A percentile compares a stretch with the other conserved stretches of the same genome.
Evolutionary conservation across 2,888 invertebrate species (phyloP).

Genomic region (Dasypolia templi): DNA sequence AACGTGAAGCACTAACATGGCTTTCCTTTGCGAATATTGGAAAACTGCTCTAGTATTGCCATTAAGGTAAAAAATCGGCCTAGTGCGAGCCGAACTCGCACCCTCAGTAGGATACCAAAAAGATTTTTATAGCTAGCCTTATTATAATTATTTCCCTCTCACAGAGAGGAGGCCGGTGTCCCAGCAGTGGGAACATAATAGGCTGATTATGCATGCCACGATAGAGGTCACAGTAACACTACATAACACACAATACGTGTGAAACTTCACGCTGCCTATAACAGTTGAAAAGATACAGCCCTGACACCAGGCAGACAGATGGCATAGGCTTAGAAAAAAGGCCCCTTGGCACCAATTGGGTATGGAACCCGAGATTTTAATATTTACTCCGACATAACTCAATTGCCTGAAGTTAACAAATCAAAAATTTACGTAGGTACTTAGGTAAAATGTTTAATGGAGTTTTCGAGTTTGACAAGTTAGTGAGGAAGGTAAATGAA

Average conservation of each 20-base stretch:
- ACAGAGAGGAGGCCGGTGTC: too few species aligned
- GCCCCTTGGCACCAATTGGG: background rate
- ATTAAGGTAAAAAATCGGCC: too few species aligned
- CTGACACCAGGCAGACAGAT: too few species aligned
- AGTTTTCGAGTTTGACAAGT: constrained; percentile 55
- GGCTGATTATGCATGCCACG: too few species aligned
- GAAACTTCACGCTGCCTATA: background rate
- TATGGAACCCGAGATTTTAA: background rate
- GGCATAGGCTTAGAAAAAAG: background rate
- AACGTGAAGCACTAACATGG: constrained; percentile 17
- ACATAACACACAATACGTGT: too few species aligned
- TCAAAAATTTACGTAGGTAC: constrained; percentile 11
- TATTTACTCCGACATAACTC: constrained; percentile 5
- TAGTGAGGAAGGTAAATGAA: constrained; percentile 56
- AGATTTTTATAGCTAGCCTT: background rate
- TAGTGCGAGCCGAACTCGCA: background rate
- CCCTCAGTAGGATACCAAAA: background rate
- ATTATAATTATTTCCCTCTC: background rate
- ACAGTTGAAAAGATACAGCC: background rate
- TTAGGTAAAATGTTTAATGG: constrained; percentile 34
- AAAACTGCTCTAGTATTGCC: background rate
- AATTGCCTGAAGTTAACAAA: constrained; percentile 32
- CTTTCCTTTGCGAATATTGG: constrained; percentile 11
- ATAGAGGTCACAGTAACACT: background rate
- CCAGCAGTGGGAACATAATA: too few species aligned